Evolutionary conservation across 2,113 vertebrate species (phyloP).

Genomic region (Phylloscopus whistleri): DNA sequence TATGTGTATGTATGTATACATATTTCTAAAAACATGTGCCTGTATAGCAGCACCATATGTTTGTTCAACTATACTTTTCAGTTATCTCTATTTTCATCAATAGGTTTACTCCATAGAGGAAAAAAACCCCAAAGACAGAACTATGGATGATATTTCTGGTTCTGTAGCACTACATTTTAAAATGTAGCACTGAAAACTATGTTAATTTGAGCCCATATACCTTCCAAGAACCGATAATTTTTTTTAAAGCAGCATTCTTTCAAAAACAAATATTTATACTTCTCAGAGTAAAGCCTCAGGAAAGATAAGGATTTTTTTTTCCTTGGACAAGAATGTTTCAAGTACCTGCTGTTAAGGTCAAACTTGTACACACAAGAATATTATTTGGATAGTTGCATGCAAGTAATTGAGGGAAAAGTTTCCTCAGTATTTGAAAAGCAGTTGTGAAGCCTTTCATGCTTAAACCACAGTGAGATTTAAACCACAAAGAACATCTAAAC

Average conservation of each 20-base stretch:
- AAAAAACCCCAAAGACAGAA: background rate
- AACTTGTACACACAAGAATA: background rate
- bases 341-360: background rate
- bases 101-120: background rate
- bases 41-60: background rate
- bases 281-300: background rate
- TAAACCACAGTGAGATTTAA: background rate
- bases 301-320: background rate
- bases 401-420: background rate
- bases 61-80: background rate
- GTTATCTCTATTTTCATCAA: background rate
- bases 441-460: background rate
- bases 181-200: background rate
- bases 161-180: background rate
- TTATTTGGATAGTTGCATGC: background rate
- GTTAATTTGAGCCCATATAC: background rate
- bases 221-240: background rate
- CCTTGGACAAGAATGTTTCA: background rate
- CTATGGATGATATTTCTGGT: background rate
- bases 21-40: background rate
- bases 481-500: background rate
- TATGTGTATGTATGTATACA: background rate
- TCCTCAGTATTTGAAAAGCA: background rate
- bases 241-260: background rate
- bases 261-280: slow-evolving; percentile 16